Evolutionary conservation across 2,797 vertebrate species (phyloP).

Genomic region (Apogon hyalosoma): DNA sequence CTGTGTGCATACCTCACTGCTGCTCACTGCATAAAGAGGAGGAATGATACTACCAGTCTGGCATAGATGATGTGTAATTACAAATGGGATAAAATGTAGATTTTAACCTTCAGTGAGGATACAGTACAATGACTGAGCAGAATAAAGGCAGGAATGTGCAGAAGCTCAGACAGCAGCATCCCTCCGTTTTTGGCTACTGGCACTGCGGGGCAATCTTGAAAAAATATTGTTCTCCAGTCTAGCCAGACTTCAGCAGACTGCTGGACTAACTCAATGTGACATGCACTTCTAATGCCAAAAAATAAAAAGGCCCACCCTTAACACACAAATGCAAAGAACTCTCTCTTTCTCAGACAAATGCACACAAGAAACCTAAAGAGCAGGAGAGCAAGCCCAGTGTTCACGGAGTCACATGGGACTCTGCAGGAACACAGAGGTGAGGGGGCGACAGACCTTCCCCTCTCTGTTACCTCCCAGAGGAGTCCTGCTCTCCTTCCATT

Average conservation of each 20-base stretch:
- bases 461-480: conserved; percentile 81
- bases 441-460: conserved; percentile 72
- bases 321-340: conserved; percentile 41
- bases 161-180: conserved; percentile 58
- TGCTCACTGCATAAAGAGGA: conserved; percentile 10
- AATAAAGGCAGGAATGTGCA: conserved; percentile 49
- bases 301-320: conserved; percentile 45
- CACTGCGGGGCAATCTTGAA: conserved; percentile 81
- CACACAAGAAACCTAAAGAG: conserved; percentile 47
- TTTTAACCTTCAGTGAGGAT: conserved; percentile 19
- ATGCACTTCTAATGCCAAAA: conserved; percentile 65
- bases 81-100: conserved; percentile 14
- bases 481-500: conserved; percentile 77
- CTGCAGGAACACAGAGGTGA: conserved; percentile 74
- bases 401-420: conserved; percentile 57
- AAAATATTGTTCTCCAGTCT: conserved; percentile 87
- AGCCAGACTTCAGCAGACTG: conserved; percentile 75
- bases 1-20: conserved; percentile 35
- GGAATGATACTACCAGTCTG: conserved; percentile 12
- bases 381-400: conserved; percentile 57
- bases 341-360: conserved; percentile 42
- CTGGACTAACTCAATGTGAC: conserved; percentile 86
- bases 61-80: conserved; percentile 15
- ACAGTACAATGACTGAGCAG: conserved; percentile 18
- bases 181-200: conserved; percentile 58